Evolutionary conservation across 1,140 invertebrate genomes (phyloP).

Genomic region (Diorhabda sublineata): DNA sequence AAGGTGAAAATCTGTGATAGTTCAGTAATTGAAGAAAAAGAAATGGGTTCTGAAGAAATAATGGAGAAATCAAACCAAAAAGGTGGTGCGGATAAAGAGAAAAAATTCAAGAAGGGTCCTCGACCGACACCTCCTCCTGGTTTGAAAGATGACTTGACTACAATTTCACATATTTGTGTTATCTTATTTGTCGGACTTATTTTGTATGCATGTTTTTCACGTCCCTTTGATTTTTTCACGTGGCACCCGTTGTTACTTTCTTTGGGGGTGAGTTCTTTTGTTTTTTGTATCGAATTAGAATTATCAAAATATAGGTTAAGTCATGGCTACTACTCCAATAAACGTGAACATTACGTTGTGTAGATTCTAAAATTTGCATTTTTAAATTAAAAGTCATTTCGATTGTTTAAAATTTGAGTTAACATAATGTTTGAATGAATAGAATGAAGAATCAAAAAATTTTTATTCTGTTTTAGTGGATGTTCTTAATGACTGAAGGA

Average conservation of each 20-base stretch:
- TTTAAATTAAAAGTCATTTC: too few relatives aligned
- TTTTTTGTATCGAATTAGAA: too few relatives aligned
- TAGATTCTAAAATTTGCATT: too few relatives aligned
- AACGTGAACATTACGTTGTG: too few relatives aligned
- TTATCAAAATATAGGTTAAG: too few relatives aligned
- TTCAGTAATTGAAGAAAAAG: neutral
- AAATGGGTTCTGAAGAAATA: neutral
- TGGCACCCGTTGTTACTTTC: conserved; percentile 39
- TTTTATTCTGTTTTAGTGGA: conserved; percentile 34
- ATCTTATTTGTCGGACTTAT: conserved; percentile 31
- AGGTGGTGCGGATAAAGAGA: neutral
- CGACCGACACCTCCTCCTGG: conserved; percentile 8
- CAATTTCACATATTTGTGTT: conserved; percentile 29
- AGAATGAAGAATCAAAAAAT: neutral
- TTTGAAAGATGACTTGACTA: conserved; percentile 28
- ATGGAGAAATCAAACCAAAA: neutral
- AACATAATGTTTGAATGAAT: too few relatives aligned
- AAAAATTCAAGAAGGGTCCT: conserved; percentile 11
- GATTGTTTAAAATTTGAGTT: too few relatives aligned
- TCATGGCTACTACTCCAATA: too few relatives aligned
- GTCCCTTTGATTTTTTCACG: conserved; percentile 36
- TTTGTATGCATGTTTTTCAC: conserved; percentile 28
- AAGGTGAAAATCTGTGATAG: neutral
- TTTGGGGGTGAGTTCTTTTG: conserved; percentile 32
- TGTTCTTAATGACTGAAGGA: conserved; percentile 37